Conservation (phyloP, 2,113 vertebrate genomes). For the Falcunculus frontatus region DNA sequence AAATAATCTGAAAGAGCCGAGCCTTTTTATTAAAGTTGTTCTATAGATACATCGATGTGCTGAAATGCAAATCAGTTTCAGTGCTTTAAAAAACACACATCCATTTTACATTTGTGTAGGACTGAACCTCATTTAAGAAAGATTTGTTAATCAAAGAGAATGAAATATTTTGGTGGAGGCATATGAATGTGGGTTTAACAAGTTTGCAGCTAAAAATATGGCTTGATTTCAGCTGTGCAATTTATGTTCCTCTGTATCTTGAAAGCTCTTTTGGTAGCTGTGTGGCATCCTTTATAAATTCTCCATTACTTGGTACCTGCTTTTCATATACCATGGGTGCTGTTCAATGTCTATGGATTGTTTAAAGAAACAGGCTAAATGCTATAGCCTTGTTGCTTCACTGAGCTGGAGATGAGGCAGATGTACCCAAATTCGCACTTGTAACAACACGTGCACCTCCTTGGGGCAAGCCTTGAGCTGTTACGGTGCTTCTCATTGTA, state of each 20-base stretch:
- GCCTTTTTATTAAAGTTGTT: neutral
- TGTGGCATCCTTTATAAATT: neutral
- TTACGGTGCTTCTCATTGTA: neutral
- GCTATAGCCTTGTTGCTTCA: neutral
- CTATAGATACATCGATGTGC: neutral
- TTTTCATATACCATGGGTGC: neutral
- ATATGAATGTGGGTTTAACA: constrained; percentile 63
- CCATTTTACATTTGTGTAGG: constrained; percentile 37
- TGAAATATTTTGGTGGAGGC: constrained; percentile 71
- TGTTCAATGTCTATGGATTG: neutral
- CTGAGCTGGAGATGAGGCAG: neutral
- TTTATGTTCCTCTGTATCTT: neutral
- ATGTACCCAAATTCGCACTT: neutral
- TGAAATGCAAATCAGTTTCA: constrained; percentile 13
- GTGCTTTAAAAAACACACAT: constrained; percentile 37
- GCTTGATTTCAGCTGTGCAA: constrained; percentile 4
- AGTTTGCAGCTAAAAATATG: constrained; percentile 57
- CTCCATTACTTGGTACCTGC: neutral
- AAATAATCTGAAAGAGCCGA: neutral
- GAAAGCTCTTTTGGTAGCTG: neutral
- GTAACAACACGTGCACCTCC: accelerated
- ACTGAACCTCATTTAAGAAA: constrained; percentile 60
- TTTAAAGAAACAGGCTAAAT: neutral
- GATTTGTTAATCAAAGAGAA: constrained; percentile 76
- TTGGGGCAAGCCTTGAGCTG: neutral